Percentiles rank a stretch among this genome's conserved stretches.
phyloP scores from a whole-genome alignment of 2,888 invertebrate species.

The Erebia ligea region DNA sequence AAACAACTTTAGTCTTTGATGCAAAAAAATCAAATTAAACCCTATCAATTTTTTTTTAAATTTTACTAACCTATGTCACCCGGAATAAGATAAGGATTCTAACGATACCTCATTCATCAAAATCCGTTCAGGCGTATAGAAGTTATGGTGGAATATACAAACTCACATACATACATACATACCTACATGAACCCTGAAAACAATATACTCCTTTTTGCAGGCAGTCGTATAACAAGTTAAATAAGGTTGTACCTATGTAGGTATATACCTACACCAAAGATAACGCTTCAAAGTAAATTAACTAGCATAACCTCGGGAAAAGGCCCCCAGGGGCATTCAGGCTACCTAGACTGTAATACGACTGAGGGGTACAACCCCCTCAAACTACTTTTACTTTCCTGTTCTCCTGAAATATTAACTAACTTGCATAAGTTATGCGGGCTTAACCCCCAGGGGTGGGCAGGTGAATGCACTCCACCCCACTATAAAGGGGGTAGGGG shows the following conservation, averaged over 20 bases:
- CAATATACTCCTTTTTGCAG: no score
- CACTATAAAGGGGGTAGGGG: slow-evolving; percentile 26
- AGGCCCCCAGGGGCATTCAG: slow-evolving; percentile 31
- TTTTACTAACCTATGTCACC: no score
- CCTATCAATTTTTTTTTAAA: no score
- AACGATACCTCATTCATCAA: no score
- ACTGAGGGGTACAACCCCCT: slow-evolving; percentile 18
- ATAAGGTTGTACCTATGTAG: slow-evolving; percentile 24
- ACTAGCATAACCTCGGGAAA: slow-evolving; percentile 34
- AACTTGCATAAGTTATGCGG: slow-evolving; percentile 75
- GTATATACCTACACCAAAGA: slow-evolving; percentile 20
- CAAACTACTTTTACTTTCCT: slow-evolving; percentile 71
- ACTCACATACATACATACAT: no score
- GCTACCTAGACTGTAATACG: slow-evolving; percentile 43
- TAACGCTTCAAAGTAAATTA: slow-evolving; percentile 35
- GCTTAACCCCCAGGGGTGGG: slow-evolving; percentile 39
- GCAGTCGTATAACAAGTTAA: no score
- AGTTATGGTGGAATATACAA: no score
- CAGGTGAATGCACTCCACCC: slow-evolving; percentile 65
- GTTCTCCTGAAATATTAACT: slow-evolving; percentile 73
- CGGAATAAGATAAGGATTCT: no score
- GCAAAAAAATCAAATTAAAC: no score
- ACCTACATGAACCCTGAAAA: no score
- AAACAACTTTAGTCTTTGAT: no score
- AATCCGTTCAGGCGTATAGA: no score